Percentiles rank a stretch among this genome's conserved stretches.
These are phyloP conservation scores for Dioctria rufipes DNA, from an alignment of 2,888 invertebrate genomes.

Conservation along the genomic window DNA sequence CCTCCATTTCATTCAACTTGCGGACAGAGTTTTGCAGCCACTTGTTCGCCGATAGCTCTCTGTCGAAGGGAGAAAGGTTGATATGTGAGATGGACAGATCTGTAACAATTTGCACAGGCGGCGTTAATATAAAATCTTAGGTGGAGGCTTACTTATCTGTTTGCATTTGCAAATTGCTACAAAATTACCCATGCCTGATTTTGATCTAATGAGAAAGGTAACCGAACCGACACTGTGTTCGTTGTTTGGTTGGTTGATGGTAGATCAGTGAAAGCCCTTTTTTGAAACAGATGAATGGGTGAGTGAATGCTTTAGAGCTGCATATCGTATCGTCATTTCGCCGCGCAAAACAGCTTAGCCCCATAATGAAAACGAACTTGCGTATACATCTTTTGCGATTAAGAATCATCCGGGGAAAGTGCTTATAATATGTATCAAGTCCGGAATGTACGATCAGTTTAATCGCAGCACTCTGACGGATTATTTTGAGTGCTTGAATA, in stretches of 20 bases:
- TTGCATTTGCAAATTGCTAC: background rate
- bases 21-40: background rate
- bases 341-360: background rate
- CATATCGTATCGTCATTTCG: background rate
- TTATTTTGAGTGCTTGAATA: slow-evolving; percentile 20
- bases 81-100: slow-evolving; percentile 1
- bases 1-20: background rate
- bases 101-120: slow-evolving; percentile 36
- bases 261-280: slow-evolving; percentile 58
- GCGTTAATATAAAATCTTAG: background rate
- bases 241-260: slow-evolving; percentile 12
- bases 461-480: slow-evolving; percentile 39
- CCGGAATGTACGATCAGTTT: slow-evolving; percentile 59
- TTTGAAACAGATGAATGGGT: slow-evolving; percentile 31
- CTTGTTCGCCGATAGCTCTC: background rate
- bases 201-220: slow-evolving; percentile 41
- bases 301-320: slow-evolving; percentile 1
- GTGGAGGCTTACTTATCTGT: background rate
- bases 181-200: slow-evolving; percentile 30
- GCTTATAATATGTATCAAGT: slow-evolving; percentile 60
- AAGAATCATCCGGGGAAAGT: slow-evolving; percentile 59
- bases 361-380: slow-evolving; percentile 32
- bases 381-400: slow-evolving; percentile 48
- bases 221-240: background rate
- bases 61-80: slow-evolving; percentile 33